These are phyloP conservation scores for Mantis religiosa DNA, from an alignment of 2,888 invertebrate species.

Conservation along the genomic window DNA sequence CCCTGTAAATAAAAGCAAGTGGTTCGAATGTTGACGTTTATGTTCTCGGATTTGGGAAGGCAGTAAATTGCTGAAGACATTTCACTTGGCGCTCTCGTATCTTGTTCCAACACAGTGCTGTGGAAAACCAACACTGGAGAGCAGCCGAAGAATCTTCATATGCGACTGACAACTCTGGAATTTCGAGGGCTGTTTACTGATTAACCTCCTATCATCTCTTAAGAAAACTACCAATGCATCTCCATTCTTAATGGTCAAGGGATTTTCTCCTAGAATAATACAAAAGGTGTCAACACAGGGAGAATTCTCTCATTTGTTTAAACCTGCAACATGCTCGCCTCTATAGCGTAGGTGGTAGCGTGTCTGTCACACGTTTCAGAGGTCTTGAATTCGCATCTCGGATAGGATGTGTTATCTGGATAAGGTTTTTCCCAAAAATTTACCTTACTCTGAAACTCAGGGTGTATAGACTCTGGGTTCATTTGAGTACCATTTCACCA, in stretches of 20 bases:
- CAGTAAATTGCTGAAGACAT: neutral
- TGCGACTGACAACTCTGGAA: neutral
- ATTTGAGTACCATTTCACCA: too few species aligned
- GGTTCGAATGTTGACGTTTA: constrained; percentile 1
- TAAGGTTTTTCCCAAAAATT: too few species aligned
- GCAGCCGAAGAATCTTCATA: neutral
- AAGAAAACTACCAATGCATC: neutral
- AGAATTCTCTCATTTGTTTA: too few species aligned
- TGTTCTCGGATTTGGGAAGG: neutral
- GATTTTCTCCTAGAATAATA: too few species aligned
- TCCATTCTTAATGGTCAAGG: neutral
- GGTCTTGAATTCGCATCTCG: too few species aligned
- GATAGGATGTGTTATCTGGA: too few species aligned
- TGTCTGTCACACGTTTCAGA: too few species aligned
- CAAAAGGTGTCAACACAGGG: too few species aligned
- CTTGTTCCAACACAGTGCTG: neutral
- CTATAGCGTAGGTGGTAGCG: too few species aligned
- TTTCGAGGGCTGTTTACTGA: neutral
- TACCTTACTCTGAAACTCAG: too few species aligned
- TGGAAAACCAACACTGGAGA: neutral
- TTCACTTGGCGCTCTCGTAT: neutral
- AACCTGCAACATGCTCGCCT: too few species aligned
- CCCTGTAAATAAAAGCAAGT: neutral
- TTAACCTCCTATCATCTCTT: neutral
- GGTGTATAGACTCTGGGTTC: too few species aligned